Percentiles rank a stretch among this genome's conserved stretches.
Evolutionary conservation across 1,140 invertebrate genomes (phyloP).

Genomic region (Drosophila guanche): DNA sequence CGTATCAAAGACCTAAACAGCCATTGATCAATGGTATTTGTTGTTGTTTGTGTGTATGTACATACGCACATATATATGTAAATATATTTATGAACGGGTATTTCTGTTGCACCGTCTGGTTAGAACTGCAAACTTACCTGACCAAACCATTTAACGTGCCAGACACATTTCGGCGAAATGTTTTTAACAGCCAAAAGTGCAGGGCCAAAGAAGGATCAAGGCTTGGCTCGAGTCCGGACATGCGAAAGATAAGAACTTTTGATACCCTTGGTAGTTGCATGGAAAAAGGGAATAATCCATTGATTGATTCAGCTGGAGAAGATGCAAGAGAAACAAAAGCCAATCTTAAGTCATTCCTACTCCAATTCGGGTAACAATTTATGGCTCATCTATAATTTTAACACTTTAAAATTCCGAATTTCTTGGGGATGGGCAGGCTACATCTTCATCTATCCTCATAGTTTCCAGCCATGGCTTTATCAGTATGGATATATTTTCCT

Average conservation of each 20-base stretch:
- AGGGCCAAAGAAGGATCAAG: slow-evolving; percentile 36
- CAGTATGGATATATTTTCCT: too few species aligned
- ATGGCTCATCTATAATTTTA: too few species aligned
- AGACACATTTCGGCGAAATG: slow-evolving; percentile 81
- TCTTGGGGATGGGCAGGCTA: too few species aligned
- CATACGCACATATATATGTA: too few species aligned
- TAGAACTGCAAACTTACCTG: slow-evolving; percentile 78
- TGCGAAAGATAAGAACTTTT: slow-evolving; percentile 56
- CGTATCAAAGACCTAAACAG: slow-evolving; percentile 76
- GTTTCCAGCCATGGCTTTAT: too few species aligned
- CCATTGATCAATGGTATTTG: slow-evolving; percentile 78
- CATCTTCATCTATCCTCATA: too few species aligned
- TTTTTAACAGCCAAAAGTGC: slow-evolving; percentile 73
- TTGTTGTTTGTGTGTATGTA: slow-evolving; percentile 37
- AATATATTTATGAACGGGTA: too few species aligned
- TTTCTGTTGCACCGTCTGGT: slow-evolving; percentile 68
- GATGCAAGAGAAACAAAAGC: too few species aligned
- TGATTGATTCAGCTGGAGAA: neutral
- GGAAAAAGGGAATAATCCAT: neutral
- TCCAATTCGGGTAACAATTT: too few species aligned
- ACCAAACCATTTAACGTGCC: slow-evolving; percentile 77
- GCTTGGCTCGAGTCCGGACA: slow-evolving; percentile 39
- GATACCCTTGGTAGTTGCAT: neutral
- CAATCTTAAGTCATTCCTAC: too few species aligned
- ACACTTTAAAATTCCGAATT: too few species aligned